Evolutionary conservation across 2,888 invertebrate genomes (phyloP), one percentile per base, ranked within the genome.

Genomic region (Orthosia incerta): DNA sequence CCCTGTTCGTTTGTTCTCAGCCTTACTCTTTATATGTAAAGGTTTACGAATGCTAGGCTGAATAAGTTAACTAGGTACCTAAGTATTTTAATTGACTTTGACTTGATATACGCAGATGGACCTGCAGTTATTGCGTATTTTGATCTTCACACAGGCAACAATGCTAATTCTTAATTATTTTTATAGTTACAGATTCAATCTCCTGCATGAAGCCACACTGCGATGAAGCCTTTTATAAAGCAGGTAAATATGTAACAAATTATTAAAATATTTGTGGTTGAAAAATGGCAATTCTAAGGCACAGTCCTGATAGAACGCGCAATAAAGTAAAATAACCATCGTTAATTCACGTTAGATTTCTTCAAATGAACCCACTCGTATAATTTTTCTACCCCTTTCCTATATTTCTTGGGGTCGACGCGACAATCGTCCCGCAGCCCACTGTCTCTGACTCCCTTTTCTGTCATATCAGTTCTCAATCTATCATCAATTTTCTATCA

Each of bases 191-290:
- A 86, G 87, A 73, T 60, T 64, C 61, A 55, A 60, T 75, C 71
- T 65, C 70, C 83, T 86, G 83, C 76, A 88, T 88, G 88, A 84
- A 86, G 86, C 76, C 76, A 59, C 57, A 71, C 71, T 75, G 87
- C 83, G 63, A 95, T 95, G 95, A 93, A 92, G 85, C 91, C 95
- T 48, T 94, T 95, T 81, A 84, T 94, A 81, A 95, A 95, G 85
- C 95, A 95, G 94, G 95, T 93, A 85, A 79, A 60, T 70, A 71
- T 26, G 0, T 20, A 18, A 20, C 1, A 20, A 26, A 39, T 46
- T 12, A 51, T n/a, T 18, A 2, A 5, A n/a, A 2, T 69, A 18
- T n/a, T 5, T 20, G 7, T 5, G 4, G 20, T 18, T n/a, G 18
- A 0, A 20, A 55, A 31, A 72, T 12, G 12, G 1, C 3, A 31